Conservation (phyloP, 2,797 vertebrate genomes). For the Corythornis leucogaster region DNA sequence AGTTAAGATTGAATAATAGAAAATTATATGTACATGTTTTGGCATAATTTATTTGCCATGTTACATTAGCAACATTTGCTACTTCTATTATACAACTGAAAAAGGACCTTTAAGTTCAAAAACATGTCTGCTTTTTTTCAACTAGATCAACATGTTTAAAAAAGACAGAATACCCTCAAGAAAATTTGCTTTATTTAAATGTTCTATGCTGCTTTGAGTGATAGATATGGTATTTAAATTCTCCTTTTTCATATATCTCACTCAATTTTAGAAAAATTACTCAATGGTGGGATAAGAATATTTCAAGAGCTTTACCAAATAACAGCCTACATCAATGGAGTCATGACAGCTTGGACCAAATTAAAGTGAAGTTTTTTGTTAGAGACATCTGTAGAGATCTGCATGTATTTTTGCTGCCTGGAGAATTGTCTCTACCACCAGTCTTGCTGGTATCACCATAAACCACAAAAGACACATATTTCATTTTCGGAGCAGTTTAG, state of each 20-base stretch:
- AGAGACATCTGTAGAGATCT: conserved; percentile 20
- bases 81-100: background rate
- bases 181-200: background rate
- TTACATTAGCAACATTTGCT: background rate
- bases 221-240: background rate
- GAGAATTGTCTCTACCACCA: background rate
- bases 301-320: conserved; percentile 37
- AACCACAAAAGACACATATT: conserved; percentile 54
- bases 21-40: background rate
- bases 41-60: background rate
- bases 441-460: conserved; percentile 44
- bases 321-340: background rate
- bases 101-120: background rate
- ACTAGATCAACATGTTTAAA: background rate
- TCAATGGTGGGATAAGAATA: background rate
- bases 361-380: background rate
- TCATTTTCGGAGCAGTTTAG: conserved; percentile 41
- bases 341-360: conserved; percentile 47
- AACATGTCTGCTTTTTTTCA: background rate
- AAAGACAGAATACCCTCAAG: background rate
- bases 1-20: background rate
- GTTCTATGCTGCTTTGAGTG: background rate
- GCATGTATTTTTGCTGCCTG: conserved; percentile 45
- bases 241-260: background rate
- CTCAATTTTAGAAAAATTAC: background rate